Conservation (phyloP, 2,797 vertebrate genomes). For the Darevskia mixta region DNA sequence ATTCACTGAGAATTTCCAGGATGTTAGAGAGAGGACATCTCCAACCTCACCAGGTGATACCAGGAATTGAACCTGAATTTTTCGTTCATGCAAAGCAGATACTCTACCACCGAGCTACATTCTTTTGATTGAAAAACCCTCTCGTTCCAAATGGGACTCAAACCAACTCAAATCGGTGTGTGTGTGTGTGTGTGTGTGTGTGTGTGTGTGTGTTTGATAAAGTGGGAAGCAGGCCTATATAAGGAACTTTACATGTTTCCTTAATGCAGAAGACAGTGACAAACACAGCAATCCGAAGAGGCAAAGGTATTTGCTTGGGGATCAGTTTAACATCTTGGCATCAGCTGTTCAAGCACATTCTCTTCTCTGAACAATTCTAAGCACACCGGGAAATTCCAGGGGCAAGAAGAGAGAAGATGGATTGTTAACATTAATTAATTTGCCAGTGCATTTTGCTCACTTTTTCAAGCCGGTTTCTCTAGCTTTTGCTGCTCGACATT, state of each 20-base stretch:
- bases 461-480: slow-evolving; percentile 28
- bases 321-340: not conserved
- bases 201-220: too few relatives aligned
- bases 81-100: too few relatives aligned
- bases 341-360: not conserved
- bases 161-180: too few relatives aligned
- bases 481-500: slow-evolving; percentile 12
- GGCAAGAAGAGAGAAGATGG: not conserved
- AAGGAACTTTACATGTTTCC: not conserved
- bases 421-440: slow-evolving; percentile 36
- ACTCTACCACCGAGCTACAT: too few relatives aligned
- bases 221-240: not conserved
- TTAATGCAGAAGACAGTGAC: not conserved
- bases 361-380: not conserved
- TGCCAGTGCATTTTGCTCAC: slow-evolving; percentile 23
- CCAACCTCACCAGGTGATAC: too few relatives aligned
- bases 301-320: not conserved
- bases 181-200: too few relatives aligned
- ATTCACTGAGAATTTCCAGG: too few relatives aligned
- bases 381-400: not conserved
- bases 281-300: not conserved
- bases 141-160: too few relatives aligned
- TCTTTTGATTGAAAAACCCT: too few relatives aligned
- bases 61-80: too few relatives aligned
- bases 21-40: too few relatives aligned